Conservation (phyloP, 2,888 invertebrate species). For the Drosophila peninsularis region DNA sequence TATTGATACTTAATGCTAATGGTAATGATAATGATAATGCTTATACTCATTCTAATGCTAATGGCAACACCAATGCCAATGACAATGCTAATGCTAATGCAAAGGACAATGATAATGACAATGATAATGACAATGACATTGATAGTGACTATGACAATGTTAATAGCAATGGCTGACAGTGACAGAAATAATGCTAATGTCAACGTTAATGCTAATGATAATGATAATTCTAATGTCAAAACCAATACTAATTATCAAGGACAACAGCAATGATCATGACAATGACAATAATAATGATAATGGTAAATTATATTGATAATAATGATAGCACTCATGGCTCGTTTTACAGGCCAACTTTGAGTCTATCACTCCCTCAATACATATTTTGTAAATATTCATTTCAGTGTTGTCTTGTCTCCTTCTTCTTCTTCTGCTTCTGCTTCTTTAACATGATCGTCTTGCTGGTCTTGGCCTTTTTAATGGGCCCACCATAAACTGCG, state of each 20-base stretch:
- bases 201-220: background rate
- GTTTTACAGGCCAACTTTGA: background rate
- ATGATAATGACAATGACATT: background rate
- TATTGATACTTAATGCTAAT: background rate
- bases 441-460: background rate
- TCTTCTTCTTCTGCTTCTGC: background rate
- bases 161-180: background rate
- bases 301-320: background rate
- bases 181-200: background rate
- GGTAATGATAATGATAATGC: background rate
- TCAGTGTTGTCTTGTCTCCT: slow-evolving; percentile 5
- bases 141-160: background rate
- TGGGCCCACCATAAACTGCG: slow-evolving; percentile 50
- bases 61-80: background rate
- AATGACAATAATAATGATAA: background rate
- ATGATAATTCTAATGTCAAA: background rate
- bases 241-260: background rate
- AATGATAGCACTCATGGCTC: background rate
- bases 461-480: slow-evolving; percentile 45
- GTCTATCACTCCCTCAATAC: background rate
- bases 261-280: background rate
- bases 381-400: background rate
- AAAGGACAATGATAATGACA: background rate
- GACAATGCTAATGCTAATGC: background rate
- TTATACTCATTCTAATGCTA: background rate